Evolutionary conservation across 2,888 invertebrate genomes (phyloP), one percentile per base, ranked within the genome.

Genomic region (Chloroclysta siterata): DNA sequence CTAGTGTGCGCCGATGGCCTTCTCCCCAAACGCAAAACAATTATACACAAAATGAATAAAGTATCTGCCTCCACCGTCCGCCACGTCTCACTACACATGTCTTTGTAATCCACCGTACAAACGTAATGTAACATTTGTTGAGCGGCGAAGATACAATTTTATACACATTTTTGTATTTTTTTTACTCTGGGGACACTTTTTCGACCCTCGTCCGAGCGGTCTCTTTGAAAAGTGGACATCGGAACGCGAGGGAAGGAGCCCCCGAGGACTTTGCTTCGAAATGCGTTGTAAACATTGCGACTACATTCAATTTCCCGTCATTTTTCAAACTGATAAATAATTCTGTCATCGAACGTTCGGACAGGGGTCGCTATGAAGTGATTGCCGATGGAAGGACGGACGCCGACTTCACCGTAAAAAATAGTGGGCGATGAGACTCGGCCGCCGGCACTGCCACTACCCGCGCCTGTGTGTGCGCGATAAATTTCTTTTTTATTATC

Each of bases 311-410:
- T 93, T 93, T 93, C 93, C 90, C 90, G 93, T 93, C 93, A 93
- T 93, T 93, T 93, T 93, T 93, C 93, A 93, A 93, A 92, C 93
- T 93, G 93, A 93, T 93, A 93, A 93, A 93, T 93, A 93, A 93
- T 93, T 93, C 93, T 92, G 93, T 93, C 92, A 91, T 92, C 92
- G 93, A 88, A 88, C 85, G 86, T 85, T 92, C 88, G 93, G 92
- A 91, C 93, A 91, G 90, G 92, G 91, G 93, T 92, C 89, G 87
- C 87, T 92, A 92, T 92, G 92, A 93, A 93, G 91, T 90, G 92
- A 92, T 92, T 91, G 90, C 87, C 90, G 91, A 86, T 89, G 85
- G 90, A 89, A 88, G 87, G 85, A 85, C 84, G 87, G 85, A 85
- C 84, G 81, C 83, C 78, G 74, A 56, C 72, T 76, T 51, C 59